Evolutionary conservation across 2,888 invertebrate genomes (phyloP).

Genomic region (Seira sanloemensis): DNA sequence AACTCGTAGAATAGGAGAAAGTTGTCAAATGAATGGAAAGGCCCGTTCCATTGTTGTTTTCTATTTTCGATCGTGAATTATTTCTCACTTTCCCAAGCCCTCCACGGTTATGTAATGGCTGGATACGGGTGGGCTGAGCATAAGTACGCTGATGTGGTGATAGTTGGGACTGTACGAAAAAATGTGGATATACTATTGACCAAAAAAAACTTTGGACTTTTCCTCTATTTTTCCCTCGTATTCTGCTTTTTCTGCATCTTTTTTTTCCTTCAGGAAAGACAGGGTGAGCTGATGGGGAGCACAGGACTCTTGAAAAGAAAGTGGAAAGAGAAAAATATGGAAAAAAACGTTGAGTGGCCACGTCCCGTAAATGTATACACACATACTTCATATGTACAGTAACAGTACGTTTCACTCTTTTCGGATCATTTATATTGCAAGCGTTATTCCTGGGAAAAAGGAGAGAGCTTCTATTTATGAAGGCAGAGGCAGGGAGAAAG

Average conservation of each 20-base stretch:
- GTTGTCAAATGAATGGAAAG: constrained; percentile 8
- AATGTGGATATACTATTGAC: not conserved
- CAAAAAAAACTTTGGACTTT: not conserved
- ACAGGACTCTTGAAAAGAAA: constrained; percentile 15
- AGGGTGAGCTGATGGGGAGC: constrained; percentile 5
- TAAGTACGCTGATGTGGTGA: not conserved
- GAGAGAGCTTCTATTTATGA: constrained; percentile 8
- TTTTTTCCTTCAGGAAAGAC: constrained; percentile 12
- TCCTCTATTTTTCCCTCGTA: not conserved
- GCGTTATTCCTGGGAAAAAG: not conserved
- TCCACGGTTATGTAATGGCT: constrained; percentile 1
- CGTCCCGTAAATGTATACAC: constrained; percentile 17
- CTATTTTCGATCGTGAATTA: constrained; percentile 20
- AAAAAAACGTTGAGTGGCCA: constrained; percentile 9
- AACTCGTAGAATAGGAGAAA: not conserved
- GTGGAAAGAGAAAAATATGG: constrained; percentile 6
- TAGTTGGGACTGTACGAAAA: constrained; percentile 9
- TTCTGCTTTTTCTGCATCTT: constrained; percentile 1
- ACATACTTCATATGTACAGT: constrained; percentile 7
- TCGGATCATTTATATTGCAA: not conserved
- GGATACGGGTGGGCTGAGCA: constrained; percentile 3
- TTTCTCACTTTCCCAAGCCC: constrained; percentile 6
- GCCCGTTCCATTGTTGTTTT: not conserved
- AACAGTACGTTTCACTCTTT: constrained; percentile 5
- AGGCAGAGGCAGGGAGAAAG: not conserved